phyloP scores from a whole-genome alignment of 2,888 invertebrate genomes.

The Watsonalla binaria region DNA sequence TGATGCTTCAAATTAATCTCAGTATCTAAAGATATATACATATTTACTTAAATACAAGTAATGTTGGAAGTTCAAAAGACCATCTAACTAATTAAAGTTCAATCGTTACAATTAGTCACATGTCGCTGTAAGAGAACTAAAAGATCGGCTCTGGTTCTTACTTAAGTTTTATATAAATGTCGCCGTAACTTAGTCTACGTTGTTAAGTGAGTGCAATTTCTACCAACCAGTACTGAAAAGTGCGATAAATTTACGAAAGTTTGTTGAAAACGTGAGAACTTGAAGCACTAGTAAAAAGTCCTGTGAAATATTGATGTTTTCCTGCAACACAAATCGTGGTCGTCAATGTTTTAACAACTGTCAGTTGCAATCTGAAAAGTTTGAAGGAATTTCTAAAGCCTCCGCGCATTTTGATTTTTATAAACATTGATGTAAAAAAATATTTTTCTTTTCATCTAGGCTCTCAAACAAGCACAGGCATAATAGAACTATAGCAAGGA shows the following conservation, averaged over 20 bases:
- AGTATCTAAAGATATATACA: not conserved
- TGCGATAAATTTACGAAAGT: not conserved
- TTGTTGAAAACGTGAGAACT: too few relatives aligned
- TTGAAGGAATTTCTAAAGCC: too few relatives aligned
- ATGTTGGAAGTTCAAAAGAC: not conserved
- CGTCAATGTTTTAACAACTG: too few relatives aligned
- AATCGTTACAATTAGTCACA: not conserved
- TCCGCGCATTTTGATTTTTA: too few relatives aligned
- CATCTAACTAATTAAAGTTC: not conserved
- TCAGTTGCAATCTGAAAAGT: too few relatives aligned
- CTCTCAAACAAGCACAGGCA: not conserved
- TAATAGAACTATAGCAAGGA: not conserved
- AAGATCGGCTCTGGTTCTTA: not conserved
- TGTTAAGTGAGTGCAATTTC: not conserved
- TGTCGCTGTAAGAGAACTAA: not conserved
- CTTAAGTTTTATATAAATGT: not conserved
- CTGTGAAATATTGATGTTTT: too few relatives aligned
- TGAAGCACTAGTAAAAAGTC: too few relatives aligned
- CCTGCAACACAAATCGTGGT: too few relatives aligned
- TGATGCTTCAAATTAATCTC: not conserved
- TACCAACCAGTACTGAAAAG: not conserved
- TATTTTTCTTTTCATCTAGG: not conserved
- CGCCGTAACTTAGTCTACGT: not conserved
- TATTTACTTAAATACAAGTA: too few relatives aligned
- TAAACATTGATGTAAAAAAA: too few relatives aligned